Percentiles rank a stretch among this genome's conserved stretches.
These are phyloP conservation scores for Micrasema longulum DNA, from an alignment of 1,140 invertebrate genomes.

Conservation along the genomic window DNA sequence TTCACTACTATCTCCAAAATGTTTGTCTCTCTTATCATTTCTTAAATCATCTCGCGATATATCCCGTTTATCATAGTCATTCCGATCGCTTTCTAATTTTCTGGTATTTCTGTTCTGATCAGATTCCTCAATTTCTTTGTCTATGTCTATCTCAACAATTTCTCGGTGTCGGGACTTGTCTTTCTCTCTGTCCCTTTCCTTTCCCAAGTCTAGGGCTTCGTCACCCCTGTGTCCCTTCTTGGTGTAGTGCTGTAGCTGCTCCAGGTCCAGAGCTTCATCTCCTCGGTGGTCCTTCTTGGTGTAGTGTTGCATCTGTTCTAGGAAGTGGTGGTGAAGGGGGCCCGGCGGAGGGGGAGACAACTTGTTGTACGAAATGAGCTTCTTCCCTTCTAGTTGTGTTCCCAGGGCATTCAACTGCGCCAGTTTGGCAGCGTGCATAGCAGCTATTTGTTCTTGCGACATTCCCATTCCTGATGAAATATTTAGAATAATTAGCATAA, in stretches of 20 bases:
- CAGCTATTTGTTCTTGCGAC: slow-evolving; percentile 69
- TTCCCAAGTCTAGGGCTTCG: slow-evolving; percentile 64
- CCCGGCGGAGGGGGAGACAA: slow-evolving; percentile 64
- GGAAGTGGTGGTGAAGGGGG: slow-evolving; percentile 69
- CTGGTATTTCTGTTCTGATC: slow-evolving; percentile 54
- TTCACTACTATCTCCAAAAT: slow-evolving; percentile 61
- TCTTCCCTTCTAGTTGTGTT: slow-evolving; percentile 70
- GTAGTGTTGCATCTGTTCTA: slow-evolving; percentile 74
- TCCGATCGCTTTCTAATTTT: slow-evolving; percentile 45
- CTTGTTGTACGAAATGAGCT: slow-evolving; percentile 63
- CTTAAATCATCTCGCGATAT: slow-evolving; percentile 40
- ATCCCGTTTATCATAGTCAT: slow-evolving; percentile 50
- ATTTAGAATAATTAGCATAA: not conserved
- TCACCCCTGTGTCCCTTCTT: slow-evolving; percentile 60
- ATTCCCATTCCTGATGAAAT: slow-evolving; percentile 63
- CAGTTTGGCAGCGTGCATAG: slow-evolving; percentile 76
- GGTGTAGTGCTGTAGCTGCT: slow-evolving; percentile 61
- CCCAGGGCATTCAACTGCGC: slow-evolving; percentile 78
- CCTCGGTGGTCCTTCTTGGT: slow-evolving; percentile 59
- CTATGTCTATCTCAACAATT: slow-evolving; percentile 59
- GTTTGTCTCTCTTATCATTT: slow-evolving; percentile 51
- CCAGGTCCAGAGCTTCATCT: slow-evolving; percentile 63
- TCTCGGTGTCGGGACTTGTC: slow-evolving; percentile 62
- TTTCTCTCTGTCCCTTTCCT: slow-evolving; percentile 61
- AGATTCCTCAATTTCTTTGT: slow-evolving; percentile 56